These are phyloP conservation scores for Triplophysa siluroides DNA, from an alignment of 2,113 vertebrate species.

Conservation along the genomic window DNA sequence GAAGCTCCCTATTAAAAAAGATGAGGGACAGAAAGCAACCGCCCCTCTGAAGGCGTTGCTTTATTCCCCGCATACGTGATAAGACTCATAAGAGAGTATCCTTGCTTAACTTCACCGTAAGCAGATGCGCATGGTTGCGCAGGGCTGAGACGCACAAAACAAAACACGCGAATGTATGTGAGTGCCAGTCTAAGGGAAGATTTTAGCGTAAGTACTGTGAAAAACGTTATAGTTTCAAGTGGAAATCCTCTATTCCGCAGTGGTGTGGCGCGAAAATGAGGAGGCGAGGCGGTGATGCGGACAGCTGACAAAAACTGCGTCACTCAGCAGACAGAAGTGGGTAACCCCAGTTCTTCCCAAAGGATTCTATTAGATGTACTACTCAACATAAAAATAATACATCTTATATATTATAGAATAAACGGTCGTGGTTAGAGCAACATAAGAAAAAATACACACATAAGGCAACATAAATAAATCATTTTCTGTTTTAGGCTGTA, in stretches of 20 bases:
- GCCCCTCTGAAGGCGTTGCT: slow-evolving; percentile 34
- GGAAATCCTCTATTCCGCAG: slow-evolving; percentile 36
- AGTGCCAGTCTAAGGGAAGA: neutral
- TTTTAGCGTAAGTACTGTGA: neutral
- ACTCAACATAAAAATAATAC: slow-evolving; percentile 15
- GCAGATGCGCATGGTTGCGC: neutral
- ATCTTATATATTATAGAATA: neutral
- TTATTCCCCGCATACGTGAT: slow-evolving; percentile 35
- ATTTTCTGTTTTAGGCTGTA: too few species aligned
- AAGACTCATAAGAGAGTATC: slow-evolving; percentile 40
- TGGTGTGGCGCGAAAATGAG: slow-evolving; percentile 36
- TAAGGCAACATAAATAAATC: too few species aligned
- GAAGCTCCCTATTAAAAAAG: slow-evolving; percentile 52
- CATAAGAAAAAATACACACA: neutral
- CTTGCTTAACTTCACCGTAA: slow-evolving; percentile 15
- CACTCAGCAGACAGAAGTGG: slow-evolving; percentile 41
- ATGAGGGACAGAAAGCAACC: slow-evolving; percentile 48
- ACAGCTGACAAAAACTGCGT: slow-evolving; percentile 50
- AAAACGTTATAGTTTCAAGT: neutral
- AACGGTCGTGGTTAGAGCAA: neutral
- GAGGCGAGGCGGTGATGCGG: slow-evolving; percentile 54
- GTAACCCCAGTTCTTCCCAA: slow-evolving; percentile 44
- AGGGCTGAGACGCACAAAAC: neutral
- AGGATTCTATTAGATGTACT: slow-evolving; percentile 8
- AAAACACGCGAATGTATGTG: neutral